phyloP scores from a whole-genome alignment of 2,113 vertebrate species.

The Carettochelys insculpta region DNA sequence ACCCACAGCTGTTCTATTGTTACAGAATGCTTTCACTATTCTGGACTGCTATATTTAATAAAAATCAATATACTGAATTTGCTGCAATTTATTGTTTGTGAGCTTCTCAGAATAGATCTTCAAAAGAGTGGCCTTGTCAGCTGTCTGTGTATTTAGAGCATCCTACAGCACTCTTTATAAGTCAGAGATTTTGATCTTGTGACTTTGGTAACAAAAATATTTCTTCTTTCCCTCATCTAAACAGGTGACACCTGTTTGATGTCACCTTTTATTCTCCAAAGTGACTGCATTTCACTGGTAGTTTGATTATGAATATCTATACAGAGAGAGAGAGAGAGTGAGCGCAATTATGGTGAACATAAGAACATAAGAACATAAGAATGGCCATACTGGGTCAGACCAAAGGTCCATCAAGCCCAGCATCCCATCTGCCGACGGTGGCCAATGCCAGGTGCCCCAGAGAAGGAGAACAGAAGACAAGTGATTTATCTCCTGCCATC shows the following conservation, averaged over 20 bases:
- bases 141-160: neutral
- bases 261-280: neutral
- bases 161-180: neutral
- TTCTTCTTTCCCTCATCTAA: neutral
- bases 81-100: neutral
- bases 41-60: neutral
- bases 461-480: no score
- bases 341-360: neutral
- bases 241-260: neutral
- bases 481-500: no score
- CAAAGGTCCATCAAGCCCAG: no score
- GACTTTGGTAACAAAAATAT: neutral
- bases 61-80: neutral
- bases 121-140: neutral
- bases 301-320: fast-evolving
- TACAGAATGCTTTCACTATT: neutral
- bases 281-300: neutral
- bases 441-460: no score
- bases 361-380: no score
- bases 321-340: no score
- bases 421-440: no score
- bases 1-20: neutral
- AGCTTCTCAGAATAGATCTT: neutral
- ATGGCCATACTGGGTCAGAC: no score
- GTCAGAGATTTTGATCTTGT: fast-evolving